Percentiles rank a stretch among this genome's conserved stretches.
Conservation (phyloP, 2,888 invertebrate species). For the Cerastis rubricosa region DNA sequence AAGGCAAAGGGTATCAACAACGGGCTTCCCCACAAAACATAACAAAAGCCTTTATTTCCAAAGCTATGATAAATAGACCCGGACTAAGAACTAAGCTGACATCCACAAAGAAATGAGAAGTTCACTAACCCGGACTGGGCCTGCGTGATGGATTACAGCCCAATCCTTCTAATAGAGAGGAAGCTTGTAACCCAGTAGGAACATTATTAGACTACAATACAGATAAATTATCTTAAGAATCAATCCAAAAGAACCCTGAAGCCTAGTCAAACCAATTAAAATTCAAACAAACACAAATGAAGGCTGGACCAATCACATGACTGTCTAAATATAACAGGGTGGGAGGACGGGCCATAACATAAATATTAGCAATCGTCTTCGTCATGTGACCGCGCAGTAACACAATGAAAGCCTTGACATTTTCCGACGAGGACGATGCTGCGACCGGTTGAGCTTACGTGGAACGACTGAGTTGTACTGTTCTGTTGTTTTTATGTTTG, state of each 20-base stretch:
- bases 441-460: slow-evolving; percentile 73
- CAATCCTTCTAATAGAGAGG: not conserved
- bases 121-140: not conserved
- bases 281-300: slow-evolving; percentile 49
- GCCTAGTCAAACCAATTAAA: slow-evolving; percentile 51
- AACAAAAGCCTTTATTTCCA: slow-evolving; percentile 6
- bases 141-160: not conserved
- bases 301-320: slow-evolving; percentile 50
- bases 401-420: slow-evolving; percentile 79
- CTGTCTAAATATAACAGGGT: slow-evolving; percentile 62
- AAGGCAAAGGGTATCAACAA: slow-evolving; percentile 21
- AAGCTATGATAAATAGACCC: slow-evolving; percentile 11
- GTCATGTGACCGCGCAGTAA: slow-evolving; percentile 72
- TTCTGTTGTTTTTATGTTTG: slow-evolving; percentile 48
- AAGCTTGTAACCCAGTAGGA: not conserved
- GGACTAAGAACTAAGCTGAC: slow-evolving; percentile 20
- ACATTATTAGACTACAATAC: not conserved
- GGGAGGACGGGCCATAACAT: slow-evolving; percentile 57
- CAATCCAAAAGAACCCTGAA: not conserved
- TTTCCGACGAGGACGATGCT: slow-evolving; percentile 75
- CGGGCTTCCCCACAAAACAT: not conserved
- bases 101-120: not conserved
- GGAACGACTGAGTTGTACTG: slow-evolving; percentile 60
- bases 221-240: slow-evolving; percentile 8
- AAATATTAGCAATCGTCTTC: slow-evolving; percentile 65